phyloP scores from a whole-genome alignment of 2,888 invertebrate species.

The Drosophila colorata region DNA sequence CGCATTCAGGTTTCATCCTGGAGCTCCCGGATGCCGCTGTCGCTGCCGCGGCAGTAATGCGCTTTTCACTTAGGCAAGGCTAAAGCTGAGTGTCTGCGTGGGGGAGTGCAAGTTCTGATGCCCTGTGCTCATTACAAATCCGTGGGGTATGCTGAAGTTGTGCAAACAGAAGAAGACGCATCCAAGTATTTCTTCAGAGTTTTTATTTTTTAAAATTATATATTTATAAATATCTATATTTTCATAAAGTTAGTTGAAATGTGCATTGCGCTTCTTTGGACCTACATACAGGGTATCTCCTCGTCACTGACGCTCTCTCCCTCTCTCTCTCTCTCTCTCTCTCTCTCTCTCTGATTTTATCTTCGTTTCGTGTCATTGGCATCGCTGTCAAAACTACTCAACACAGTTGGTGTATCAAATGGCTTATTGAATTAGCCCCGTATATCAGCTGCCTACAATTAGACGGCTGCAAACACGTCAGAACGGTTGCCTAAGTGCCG shows the following conservation, averaged over 20 bases:
- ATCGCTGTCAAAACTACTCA: constrained; percentile 25
- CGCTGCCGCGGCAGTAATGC: constrained; percentile 33
- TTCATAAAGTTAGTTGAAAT: no score
- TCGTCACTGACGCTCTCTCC: neutral
- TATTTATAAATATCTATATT: no score
- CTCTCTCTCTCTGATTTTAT: neutral
- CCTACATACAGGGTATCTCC: neutral
- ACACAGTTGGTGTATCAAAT: constrained; percentile 11
- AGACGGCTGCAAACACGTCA: constrained; percentile 10
- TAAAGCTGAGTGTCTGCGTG: constrained; percentile 4
- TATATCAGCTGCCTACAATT: constrained; percentile 28
- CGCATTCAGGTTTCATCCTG: constrained; percentile 27
- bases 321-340: no score
- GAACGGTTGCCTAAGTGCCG: constrained; percentile 12
- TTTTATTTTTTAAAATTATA: no score
- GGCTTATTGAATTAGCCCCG: constrained; percentile 45
- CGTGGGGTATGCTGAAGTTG: no score
- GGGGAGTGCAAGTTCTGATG: neutral
- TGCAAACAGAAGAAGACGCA: no score
- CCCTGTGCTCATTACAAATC: neutral
- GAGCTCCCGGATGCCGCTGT: constrained; percentile 10
- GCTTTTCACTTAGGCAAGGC: constrained; percentile 46
- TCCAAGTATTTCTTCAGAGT: no score
- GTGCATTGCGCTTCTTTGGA: no score
- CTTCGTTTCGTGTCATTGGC: neutral